Base-by-base conservation (phyloP, 2,113 vertebrate genomes). In the Pipra filicauda region DNA sequence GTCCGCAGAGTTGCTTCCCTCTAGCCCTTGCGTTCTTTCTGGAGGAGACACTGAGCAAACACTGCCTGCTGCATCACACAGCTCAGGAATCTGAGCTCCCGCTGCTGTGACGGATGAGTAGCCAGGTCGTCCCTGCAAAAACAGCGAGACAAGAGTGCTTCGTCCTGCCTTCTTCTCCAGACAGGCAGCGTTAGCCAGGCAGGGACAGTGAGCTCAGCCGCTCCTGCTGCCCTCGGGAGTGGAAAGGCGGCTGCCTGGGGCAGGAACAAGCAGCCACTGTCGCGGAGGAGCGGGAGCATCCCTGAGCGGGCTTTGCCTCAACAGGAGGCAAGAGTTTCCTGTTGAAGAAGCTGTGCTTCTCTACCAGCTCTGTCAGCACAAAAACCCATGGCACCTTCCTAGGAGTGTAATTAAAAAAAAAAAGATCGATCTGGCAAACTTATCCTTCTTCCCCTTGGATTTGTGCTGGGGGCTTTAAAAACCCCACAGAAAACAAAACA, bases 141-240 rank as follows among this genome's bases (percentile, higher is more conserved):
- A 26, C 30, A 64, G 61, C 67, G 57, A 6, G 31, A n/a, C 57
- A 13, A 5, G 30, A 23, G 22, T 9, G n/a, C n/a, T 35, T 9
- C 22, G 39, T 67, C 35, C 41, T 3, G 4, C 71, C 61, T 14
- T 54, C 66, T 73, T 20, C 52, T 54, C 26, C 23, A 5, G 21
- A 58, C 33, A 20, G 35, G 71, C 51, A 28, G 44, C 2, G 3
- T 44, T 16, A 30, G 15, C 17, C 14, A 30, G 92, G 57, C 44
- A 9, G 43, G 46, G 37, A 19, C 3, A 1, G 27, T 0, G 21
- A 31, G 35, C 24, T 67, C 30, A n/a, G 44, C 43, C 0, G 4
- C 55, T 75, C 62, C 67, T 8, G 31, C 55, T n/a, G 33, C 55
- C 55, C 23, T 13, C 8, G 2, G 73, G 51, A 46, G 35, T 33